Evolutionary conservation across 2,888 invertebrate species (phyloP), one percentile per base, ranked within the genome.

Genomic region (Pilophorus perplexus): DNA sequence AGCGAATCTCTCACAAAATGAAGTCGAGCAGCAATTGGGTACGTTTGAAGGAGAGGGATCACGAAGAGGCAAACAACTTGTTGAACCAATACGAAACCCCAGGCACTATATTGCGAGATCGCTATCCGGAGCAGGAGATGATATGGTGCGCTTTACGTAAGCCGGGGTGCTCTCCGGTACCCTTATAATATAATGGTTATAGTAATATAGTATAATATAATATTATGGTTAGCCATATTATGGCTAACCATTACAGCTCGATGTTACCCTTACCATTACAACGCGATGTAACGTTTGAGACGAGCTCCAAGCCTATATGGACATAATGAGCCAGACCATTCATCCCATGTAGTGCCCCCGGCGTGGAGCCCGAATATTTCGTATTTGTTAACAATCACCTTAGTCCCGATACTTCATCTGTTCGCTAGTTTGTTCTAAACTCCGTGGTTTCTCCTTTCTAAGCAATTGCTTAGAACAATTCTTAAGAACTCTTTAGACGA

Each of bases 291-390:
- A 55, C 55, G 55, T 55, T 52, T 23, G 42, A 59, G 59, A 59
- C 59, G 59, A 59, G 42, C 40, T 28, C 40, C 38, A 23, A 59
- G 42, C 59, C 42, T 59, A 59, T 42, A 59, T 59, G 59, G 59
- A 59, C 59, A 59, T 59, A 59, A 59, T 59, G 59, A 59, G 44
- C 59, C 42, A 38, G 59, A 42, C 59, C 59, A 59, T 59, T 59
- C 59, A 59, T 59, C 59, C 59, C 59, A 16, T 22, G 16, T 23
- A 25, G 23, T 33, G 42, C 59, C 42, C 55, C 42, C 14, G 28
- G 22, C 38, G 14, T n/a, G 40, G 25, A 16, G 25, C 40, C 59
- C 59, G 59, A 59, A 59, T 59, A 37, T 23, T 18, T 59, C 42
- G 40, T 59, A 59, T 59, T 59, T 59, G 59, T 59, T 42, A 42